Evolutionary conservation across 2,888 invertebrate species (phyloP), one percentile per base, ranked within the genome.

Genomic region (Caenorhabditis parvicauda): DNA sequence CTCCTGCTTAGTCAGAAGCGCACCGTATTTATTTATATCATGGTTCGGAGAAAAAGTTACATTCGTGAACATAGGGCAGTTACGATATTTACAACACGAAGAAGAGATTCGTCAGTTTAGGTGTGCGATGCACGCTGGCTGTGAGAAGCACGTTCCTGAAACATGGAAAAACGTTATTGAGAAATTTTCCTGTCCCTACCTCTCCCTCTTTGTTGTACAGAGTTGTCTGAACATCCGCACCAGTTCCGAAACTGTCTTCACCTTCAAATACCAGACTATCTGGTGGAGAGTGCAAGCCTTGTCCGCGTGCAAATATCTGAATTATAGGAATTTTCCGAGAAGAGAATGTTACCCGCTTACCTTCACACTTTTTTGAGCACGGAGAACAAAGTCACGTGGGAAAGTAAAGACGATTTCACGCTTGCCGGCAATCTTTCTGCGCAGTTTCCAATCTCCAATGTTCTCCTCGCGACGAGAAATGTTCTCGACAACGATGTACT

Each of bases 401-500:
- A 77, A 65, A 7, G 70, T 71, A 67, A 54, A 77, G 25, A 77
- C 76, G 29, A 72, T 67, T 59, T 78, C 78, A 24, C 62, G 64
- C 59, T 74, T 74, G 54, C 80, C 81, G 61, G 83, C 83, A 47
- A 83, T 75, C 48, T 69, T 69, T 19, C 84, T 68, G 59, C 73
- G 77, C 54, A 83, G 54, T 49, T 74, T 82, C 82, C 82, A 83
- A 41, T 82, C 82, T 42, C 79, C 80, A 21, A 72, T 67, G 35
- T 50, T 59, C 38, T 83, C 82, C 25, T 83, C 82, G 39, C 78
- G 80, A 47, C 59, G 52, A 22, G 78, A 67, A 48, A 82, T 69
- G 59, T 69, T 69, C 41, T 69, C 84, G 29, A 84, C 60, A 24
- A 79, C 68, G 67, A 84, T 81, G 74, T 73, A 84, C 58, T 82